These are phyloP conservation scores for Sogatella furcifera DNA, from an alignment of 1,140 invertebrate genomes.

Conservation along the genomic window DNA sequence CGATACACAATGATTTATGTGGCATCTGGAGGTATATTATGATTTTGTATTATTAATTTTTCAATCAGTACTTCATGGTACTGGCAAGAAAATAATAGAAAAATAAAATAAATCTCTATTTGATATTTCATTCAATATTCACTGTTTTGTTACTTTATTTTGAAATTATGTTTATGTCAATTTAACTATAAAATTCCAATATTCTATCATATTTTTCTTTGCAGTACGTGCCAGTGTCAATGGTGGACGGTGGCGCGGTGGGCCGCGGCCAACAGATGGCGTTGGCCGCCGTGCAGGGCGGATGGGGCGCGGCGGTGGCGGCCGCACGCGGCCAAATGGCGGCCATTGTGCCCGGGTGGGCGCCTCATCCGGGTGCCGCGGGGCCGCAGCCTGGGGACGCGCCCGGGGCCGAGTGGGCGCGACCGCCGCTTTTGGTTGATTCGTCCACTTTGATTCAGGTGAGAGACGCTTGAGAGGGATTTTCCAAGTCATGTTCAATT, in stretches of 20 bases:
- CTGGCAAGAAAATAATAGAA: too few relatives aligned
- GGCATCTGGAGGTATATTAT: too few relatives aligned
- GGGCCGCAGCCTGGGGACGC: constrained; percentile 62
- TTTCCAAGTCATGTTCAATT: too few relatives aligned
- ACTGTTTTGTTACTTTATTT: too few relatives aligned
- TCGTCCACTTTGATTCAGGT: constrained; percentile 60
- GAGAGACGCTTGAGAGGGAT: too few relatives aligned
- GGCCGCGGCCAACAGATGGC: constrained; percentile 48
- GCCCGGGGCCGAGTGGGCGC: constrained; percentile 54
- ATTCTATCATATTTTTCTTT: constrained; percentile 28
- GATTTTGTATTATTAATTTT: too few relatives aligned
- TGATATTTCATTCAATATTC: too few relatives aligned
- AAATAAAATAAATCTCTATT: too few relatives aligned
- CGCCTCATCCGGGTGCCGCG: constrained; percentile 41
- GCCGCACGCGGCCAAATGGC: constrained; percentile 66
- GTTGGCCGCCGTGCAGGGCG: constrained; percentile 60
- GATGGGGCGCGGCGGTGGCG: constrained; percentile 66
- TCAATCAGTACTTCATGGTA: too few relatives aligned
- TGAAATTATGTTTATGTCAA: too few relatives aligned
- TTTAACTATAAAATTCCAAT: too few relatives aligned
- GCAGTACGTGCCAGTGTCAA: constrained; percentile 86
- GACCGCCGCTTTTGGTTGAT: constrained; percentile 71
- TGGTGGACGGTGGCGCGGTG: constrained; percentile 53
- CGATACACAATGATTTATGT: too few relatives aligned
- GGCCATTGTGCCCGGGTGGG: constrained; percentile 79